Evolutionary conservation across 2,113 vertebrate species (phyloP).

Genomic region (Microcebus jonahi): DNA sequence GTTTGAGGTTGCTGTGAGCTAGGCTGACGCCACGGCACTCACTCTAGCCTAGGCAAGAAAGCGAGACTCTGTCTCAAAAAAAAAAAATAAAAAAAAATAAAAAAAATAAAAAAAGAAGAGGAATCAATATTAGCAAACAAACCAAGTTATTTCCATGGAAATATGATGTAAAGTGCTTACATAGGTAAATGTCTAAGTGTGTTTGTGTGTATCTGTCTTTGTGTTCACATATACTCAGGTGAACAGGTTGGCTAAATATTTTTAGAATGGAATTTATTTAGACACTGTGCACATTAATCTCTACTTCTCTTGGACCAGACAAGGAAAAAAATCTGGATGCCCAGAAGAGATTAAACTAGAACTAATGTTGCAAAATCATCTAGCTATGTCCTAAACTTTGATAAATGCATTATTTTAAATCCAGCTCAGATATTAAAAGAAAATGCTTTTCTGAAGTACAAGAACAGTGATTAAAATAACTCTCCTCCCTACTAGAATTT

Average conservation of each 20-base stretch:
- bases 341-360: not conserved
- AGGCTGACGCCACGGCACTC: no score
- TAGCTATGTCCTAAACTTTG: not conserved
- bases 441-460: not conserved
- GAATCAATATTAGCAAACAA: conserved; percentile 42
- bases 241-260: conserved; percentile 49
- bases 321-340: not conserved
- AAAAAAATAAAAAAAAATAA: no score
- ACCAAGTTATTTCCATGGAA: not conserved
- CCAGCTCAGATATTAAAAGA: conserved; percentile 45
- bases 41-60: no score
- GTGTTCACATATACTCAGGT: conserved; percentile 20
- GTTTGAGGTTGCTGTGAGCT: no score
- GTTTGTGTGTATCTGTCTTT: not conserved
- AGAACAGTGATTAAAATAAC: not conserved
- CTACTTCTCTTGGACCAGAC: conserved; percentile 18
- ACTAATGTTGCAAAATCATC: conserved; percentile 42
- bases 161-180: not conserved
- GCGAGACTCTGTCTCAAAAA: no score
- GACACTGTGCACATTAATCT: conserved; percentile 28
- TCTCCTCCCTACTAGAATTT: not conserved
- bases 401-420: conserved; percentile 33
- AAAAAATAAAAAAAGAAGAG: no score
- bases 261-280: conserved; percentile 54
- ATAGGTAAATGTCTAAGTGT: not conserved